Base-by-base conservation (phyloP, 2,797 vertebrate species). In the Lagorchestes hirsutus region DNA sequence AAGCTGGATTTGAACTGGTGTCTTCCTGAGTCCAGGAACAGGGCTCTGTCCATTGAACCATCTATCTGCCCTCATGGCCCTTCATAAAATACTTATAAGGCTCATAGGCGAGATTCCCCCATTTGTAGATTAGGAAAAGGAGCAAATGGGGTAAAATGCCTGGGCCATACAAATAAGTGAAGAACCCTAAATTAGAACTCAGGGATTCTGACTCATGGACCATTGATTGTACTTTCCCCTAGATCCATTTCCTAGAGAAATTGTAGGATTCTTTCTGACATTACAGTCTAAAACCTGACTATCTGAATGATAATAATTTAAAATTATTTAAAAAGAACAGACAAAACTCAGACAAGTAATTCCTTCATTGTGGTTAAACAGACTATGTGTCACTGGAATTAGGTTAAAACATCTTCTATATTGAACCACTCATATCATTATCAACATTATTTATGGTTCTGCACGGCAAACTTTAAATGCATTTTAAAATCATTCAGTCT, bases 351-450 rank as follows among this genome's bases (percentile, higher is more conserved):
- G 34, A 67, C 1, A n/a, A 67, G 14, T n/a, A 34, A 67, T 34
- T 92, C 14, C 74, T 34, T 22, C 74, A 50, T 55, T 96, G 54
- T 95, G 54, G 93, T 90, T 92, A 94, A 92, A 50, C 4, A 90
- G 27, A 24, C 18, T 92, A 52, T 29, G 0, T 31, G 28, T n/a
- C 55, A 92, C 4, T 13, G 62, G 94, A 91, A 29, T 4, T 90
- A 96, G 95, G 91, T 40, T 91, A 54, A 90, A 14, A 96, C 18
- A 67, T 34, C 10, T 24, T 82, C 94, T 95, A 16, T 91, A 59
- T 52, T 74, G 18, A 29, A 92, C 92, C 10, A 74, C 9, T 55
- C 55, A 18, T 58, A 58, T 96, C 13, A 62, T 62, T 93, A 24
- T 92, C 31, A 94, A 87, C 18, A 8, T 67, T 93, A 82, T 0